Conservation (phyloP, 2,888 invertebrate genomes). For the Oscheius sp. region DNA sequence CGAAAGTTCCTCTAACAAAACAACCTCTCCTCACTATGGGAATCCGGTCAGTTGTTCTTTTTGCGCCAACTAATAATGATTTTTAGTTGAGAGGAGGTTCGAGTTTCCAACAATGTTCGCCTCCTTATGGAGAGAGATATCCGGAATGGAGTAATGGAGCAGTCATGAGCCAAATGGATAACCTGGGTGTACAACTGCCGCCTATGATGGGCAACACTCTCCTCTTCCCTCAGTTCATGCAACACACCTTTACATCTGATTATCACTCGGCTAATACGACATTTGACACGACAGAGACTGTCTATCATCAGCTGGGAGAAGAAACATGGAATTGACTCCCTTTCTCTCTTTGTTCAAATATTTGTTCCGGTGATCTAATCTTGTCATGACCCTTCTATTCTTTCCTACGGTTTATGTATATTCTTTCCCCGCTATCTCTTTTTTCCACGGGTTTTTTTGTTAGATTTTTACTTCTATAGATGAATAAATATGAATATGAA, state of each 20-base stretch:
- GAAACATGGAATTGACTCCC: conserved; percentile 1
- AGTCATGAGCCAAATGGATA: not conserved
- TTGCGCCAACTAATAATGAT: not conserved
- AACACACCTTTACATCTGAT: conserved; percentile 19
- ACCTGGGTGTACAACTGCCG: not conserved
- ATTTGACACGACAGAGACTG: conserved; percentile 18
- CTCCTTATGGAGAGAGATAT: conserved; percentile 22
- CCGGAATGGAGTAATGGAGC: conserved; percentile 23
- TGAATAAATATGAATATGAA: not conserved
- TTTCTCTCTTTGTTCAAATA: not conserved
- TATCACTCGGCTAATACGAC: conserved; percentile 17
- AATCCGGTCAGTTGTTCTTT: conserved; percentile 1
- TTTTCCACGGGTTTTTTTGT: not conserved
- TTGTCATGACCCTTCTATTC: not conserved
- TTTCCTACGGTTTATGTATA: not conserved
- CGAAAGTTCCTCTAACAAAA: conserved; percentile 16
- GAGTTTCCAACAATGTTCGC: conserved; percentile 9
- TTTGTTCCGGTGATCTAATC: not conserved
- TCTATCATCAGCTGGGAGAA: conserved; percentile 16
- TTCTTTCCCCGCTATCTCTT: not conserved
- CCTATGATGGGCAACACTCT: not conserved
- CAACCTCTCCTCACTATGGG: not conserved
- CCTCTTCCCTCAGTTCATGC: not conserved
- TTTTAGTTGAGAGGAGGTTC: conserved; percentile 9
- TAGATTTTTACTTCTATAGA: too few relatives aligned